Conservation (phyloP, 2,888 invertebrate genomes). For the Drosophila pegasa region DNA sequence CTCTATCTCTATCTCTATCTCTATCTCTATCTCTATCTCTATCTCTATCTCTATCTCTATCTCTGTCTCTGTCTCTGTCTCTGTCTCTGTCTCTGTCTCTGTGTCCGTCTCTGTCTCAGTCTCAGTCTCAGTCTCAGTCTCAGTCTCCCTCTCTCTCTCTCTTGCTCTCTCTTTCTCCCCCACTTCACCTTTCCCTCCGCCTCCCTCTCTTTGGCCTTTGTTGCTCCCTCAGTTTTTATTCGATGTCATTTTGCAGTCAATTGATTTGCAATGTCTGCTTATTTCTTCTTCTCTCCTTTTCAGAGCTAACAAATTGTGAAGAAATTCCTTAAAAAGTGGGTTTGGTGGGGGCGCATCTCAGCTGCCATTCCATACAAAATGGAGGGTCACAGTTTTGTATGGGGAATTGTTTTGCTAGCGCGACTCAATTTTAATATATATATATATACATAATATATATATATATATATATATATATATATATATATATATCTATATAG, state of each 20-base stretch:
- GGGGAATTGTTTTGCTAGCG: constrained; percentile 21
- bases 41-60: not conserved
- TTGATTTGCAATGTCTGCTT: constrained; percentile 59
- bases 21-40: not conserved
- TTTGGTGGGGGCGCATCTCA: not conserved
- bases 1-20: not conserved
- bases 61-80: no score
- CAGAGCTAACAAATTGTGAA: not conserved
- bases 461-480: constrained; percentile 16
- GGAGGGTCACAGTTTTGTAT: constrained; percentile 18
- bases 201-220: not conserved
- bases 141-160: not conserved
- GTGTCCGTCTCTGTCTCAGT: not conserved
- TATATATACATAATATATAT: constrained; percentile 5
- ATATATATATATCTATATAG: not conserved
- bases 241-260: constrained; percentile 67
- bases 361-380: not conserved
- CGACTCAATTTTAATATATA: constrained; percentile 40
- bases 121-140: not conserved
- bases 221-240: not conserved
- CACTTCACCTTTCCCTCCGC: not conserved
- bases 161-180: not conserved
- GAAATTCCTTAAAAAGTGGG: not conserved
- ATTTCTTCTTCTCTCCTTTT: not conserved
- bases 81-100: not conserved